Conservation (phyloP, 2,113 vertebrate genomes). For the Todiramphus chloris region DNA sequence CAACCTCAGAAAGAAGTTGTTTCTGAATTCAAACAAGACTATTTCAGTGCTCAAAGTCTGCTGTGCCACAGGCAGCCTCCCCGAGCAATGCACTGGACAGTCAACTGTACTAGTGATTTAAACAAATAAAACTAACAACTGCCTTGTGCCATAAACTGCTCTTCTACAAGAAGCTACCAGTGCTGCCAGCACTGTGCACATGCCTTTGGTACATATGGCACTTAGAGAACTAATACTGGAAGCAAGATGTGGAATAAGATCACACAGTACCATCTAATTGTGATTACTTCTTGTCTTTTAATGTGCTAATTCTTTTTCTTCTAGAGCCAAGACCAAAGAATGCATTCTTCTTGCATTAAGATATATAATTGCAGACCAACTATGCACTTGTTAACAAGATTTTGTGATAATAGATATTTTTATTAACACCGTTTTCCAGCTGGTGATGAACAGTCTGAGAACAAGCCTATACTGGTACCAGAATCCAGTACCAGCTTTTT, state of each 20-base stretch:
- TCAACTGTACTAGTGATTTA: not conserved
- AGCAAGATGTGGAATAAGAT: not conserved
- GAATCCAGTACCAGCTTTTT: not conserved
- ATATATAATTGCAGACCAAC: not conserved
- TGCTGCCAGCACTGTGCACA: fast-evolving
- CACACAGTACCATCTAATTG: not conserved
- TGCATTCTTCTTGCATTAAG: not conserved
- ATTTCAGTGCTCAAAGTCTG: not conserved
- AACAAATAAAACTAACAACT: not conserved
- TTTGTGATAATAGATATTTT: not conserved
- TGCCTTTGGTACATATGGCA: not conserved
- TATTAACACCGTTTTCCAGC: not conserved
- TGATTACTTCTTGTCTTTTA: not conserved
- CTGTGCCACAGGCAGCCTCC: not conserved
- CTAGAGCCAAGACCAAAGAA: not conserved
- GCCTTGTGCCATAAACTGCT: not conserved
- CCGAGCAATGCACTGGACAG: not conserved
- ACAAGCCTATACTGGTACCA: not conserved
- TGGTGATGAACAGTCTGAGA: not conserved
- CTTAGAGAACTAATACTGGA: not conserved
- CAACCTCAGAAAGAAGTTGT: not conserved
- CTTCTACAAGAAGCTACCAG: not conserved
- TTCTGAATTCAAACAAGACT: not conserved
- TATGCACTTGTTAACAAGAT: not conserved
- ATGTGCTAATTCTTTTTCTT: not conserved